Base-by-base conservation (phyloP, 2,888 invertebrate species). In the Cheilosia impressa region DNA sequence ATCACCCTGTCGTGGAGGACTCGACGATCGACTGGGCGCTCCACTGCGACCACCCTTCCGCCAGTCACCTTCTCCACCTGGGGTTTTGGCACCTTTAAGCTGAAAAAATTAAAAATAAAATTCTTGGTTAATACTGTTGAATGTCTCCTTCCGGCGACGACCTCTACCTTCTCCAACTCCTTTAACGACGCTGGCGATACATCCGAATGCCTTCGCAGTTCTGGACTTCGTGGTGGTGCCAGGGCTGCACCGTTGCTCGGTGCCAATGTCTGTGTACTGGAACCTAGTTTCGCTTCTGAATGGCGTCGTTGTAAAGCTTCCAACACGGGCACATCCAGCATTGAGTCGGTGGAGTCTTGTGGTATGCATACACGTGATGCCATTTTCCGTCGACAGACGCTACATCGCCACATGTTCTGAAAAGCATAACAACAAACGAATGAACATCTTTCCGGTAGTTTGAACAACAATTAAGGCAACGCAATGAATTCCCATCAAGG, bases 151-250 rank as follows among this genome's bases (percentile, higher is more conserved):
- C 73, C 7, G 13, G 9, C 58, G 4, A 1, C 27, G 27, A 88
- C 89, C 93, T 22, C 22, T 94, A 97, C 97, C 94, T 96, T 96
- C 93, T 97, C 97, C n/a, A 97, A 93, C 91, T 97, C 97, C 90
- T 97, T 97, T 58, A 97, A 93, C 47, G 96, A 96, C 2, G 97
- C 97, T 15, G 97, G 97, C 13, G 97, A 97, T 2, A 97, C 97
- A 90, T 97, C 97, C 1, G 97, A 97, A 90, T 97, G 97, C 45
- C 97, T 93, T 22, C 97, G 93, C 9, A 97, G 93, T 90, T 97
- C 97, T 0, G 97, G 96, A 84, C 96, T 96, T 79, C 97, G 94
- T 0, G 97, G 97, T 13, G 96, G 97, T n/a, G 96, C 96, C 38
- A 97, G 93, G 2, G 95, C 96, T 80, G 94, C 93, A 57, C 93